These are phyloP conservation scores for Rhegmatorhina hoffmannsi DNA, from an alignment of 2,113 vertebrate genomes.

Conservation along the genomic window DNA sequence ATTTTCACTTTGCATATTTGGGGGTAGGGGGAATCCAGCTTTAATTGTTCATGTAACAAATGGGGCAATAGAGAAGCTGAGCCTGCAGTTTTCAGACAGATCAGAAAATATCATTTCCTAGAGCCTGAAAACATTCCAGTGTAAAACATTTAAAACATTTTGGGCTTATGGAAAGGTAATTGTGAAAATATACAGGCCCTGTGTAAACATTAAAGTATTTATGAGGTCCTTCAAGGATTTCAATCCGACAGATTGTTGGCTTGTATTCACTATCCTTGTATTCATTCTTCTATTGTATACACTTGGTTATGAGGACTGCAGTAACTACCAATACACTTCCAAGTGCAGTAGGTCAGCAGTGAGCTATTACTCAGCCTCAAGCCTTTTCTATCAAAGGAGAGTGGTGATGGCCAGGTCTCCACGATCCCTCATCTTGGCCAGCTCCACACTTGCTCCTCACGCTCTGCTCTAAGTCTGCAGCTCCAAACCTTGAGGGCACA, in stretches of 20 bases:
- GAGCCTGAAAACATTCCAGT: slow-evolving; percentile 2
- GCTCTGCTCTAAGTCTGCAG: not conserved
- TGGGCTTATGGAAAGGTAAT: slow-evolving; percentile 10
- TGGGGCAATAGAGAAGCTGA: not conserved
- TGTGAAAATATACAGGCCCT: slow-evolving; percentile 26
- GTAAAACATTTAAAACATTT: slow-evolving; percentile 15
- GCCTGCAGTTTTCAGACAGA: not conserved
- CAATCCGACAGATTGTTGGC: not conserved
- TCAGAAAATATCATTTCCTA: not conserved
- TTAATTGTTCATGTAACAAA: not conserved
- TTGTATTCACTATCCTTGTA: not conserved
- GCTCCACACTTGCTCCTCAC: not conserved
- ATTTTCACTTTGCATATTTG: not conserved
- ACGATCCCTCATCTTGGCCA: not conserved
- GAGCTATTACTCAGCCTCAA: not conserved
- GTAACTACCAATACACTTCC: not conserved
- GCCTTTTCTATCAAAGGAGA: not conserved
- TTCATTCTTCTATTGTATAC: not conserved
- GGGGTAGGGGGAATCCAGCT: not conserved
- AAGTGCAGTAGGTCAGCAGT: not conserved
- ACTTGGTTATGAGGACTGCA: not conserved
- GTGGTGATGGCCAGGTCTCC: rapidly evolving
- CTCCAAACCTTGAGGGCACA: not conserved
- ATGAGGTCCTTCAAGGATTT: slow-evolving; percentile 16
- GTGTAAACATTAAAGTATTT: slow-evolving; percentile 36